phyloP scores from a whole-genome alignment of 2,888 invertebrate genomes.

The Ichneumoninae sp. region DNA sequence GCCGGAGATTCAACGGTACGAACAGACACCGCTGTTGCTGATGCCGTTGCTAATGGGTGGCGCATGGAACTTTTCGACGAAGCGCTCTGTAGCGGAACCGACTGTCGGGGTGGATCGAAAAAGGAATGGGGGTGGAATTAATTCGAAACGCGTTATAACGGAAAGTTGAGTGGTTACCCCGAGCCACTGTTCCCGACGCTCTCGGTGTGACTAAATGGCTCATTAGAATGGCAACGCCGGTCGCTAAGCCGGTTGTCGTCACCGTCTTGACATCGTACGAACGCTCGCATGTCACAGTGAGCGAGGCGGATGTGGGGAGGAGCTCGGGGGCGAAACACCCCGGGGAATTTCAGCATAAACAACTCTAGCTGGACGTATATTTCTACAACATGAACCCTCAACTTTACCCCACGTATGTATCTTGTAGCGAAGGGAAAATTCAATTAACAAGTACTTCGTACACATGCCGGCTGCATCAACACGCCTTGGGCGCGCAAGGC shows the following conservation, averaged over 20 bases:
- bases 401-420: background rate
- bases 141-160: constrained; percentile 15
- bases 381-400: background rate
- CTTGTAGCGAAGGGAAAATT: background rate
- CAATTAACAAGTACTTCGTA: background rate
- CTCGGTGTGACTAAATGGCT: constrained; percentile 9
- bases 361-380: background rate
- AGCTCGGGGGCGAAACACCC: background rate
- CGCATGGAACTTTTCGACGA: constrained; percentile 19
- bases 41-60: constrained; percentile 29
- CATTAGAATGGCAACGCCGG: background rate
- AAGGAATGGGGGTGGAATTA: constrained; percentile 9
- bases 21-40: constrained; percentile 1
- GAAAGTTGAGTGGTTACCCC: constrained; percentile 1
- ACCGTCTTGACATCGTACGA: background rate
- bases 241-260: background rate
- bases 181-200: background rate
- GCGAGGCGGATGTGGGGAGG: background rate
- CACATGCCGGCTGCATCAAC: background rate
- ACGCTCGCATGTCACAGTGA: background rate
- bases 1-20: constrained; percentile 15
- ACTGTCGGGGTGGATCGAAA: background rate
- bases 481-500: no score
- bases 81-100: background rate
- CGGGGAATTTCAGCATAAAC: background rate